Conservation (phyloP, 2,797 vertebrate genomes). For the Gobio occitaniae region DNA sequence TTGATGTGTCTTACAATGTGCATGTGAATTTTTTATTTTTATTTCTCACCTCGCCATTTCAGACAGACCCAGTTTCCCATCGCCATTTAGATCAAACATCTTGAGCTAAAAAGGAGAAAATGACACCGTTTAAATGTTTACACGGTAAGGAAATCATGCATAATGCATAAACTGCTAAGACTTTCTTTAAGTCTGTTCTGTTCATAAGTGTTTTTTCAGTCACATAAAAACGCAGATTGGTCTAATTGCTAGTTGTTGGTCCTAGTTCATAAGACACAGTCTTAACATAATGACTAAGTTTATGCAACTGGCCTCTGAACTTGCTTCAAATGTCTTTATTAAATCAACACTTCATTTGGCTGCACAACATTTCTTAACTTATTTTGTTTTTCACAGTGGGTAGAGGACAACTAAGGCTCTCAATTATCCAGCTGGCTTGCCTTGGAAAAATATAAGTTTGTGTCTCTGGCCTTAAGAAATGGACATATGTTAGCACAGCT, state of each 20-base stretch:
- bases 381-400: background rate
- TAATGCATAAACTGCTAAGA: too few relatives aligned
- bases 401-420: background rate
- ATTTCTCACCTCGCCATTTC: constrained; percentile 94
- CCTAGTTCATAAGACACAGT: too few relatives aligned
- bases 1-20: background rate
- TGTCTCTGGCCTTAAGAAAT: constrained; percentile 62
- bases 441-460: constrained; percentile 62
- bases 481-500: constrained; percentile 76
- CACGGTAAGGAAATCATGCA: background rate
- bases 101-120: constrained; percentile 86
- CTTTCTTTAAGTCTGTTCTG: too few relatives aligned
- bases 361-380: background rate
- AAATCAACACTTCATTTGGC: background rate
- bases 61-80: constrained; percentile 94
- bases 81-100: constrained; percentile 96
- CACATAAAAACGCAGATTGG: too few relatives aligned
- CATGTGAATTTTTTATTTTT: background rate
- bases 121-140: constrained; percentile 67
- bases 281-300: background rate
- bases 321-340: background rate
- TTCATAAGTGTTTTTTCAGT: too few relatives aligned
- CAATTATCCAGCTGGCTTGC: constrained; percentile 14
- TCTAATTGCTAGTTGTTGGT: background rate
- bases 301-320: background rate